A percentile compares a stretch with the other conserved stretches of the same genome.
Evolutionary conservation across 2,797 vertebrate genomes (phyloP).

Genomic region (Hapalemur alaotrensis): DNA sequence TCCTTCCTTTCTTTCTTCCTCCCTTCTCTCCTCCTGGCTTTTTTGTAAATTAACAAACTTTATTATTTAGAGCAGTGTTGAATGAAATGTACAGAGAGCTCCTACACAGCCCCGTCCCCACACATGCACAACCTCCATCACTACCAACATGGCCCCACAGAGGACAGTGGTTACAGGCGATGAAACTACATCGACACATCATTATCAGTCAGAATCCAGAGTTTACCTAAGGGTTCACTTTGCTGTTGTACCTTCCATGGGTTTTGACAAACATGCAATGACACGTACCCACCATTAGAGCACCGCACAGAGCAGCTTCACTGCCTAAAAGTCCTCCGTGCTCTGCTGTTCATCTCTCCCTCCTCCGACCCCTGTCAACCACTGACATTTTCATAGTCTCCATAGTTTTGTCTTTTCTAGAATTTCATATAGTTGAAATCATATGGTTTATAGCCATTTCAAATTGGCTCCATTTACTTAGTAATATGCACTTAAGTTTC

Average conservation of each 20-base stretch:
- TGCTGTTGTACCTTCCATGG: rapidly evolving
- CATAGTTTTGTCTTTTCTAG: background rate
- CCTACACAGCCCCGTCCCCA: background rate
- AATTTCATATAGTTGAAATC: background rate
- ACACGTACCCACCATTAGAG: background rate
- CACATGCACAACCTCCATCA: rapidly evolving
- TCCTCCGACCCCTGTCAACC: background rate
- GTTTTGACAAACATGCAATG: background rate
- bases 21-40: background rate
- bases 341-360: background rate
- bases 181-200: no score
- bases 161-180: background rate
- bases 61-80: background rate
- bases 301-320: background rate
- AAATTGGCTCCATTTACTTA: background rate
- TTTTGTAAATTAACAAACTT: background rate
- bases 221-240: background rate
- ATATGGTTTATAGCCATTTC: background rate
- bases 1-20: rapidly evolving
- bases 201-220: background rate
- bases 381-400: background rate
- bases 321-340: background rate
- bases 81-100: background rate
- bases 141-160: no score
- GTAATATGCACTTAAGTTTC: background rate